These are phyloP conservation scores for Andricus curvator DNA, from an alignment of 2,888 invertebrate species.

Conservation along the genomic window DNA sequence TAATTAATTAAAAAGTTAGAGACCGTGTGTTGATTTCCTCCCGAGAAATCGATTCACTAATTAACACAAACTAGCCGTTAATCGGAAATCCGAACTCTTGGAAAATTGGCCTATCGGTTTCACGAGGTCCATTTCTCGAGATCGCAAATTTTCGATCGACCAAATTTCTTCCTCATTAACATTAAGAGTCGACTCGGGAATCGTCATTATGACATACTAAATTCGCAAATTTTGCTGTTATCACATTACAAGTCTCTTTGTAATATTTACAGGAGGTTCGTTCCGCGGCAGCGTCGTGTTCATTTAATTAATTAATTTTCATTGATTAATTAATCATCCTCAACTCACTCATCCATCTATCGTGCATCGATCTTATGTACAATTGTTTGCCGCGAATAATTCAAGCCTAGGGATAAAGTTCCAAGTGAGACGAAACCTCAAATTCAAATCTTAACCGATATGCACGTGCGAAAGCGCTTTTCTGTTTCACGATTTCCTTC, in stretches of 20 bases:
- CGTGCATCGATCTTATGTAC: constrained; percentile 44
- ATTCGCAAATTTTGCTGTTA: constrained; percentile 36
- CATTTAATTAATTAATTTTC: constrained; percentile 25
- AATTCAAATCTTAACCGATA: constrained; percentile 42
- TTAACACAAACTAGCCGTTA: constrained; percentile 62
- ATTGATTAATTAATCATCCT: constrained; percentile 7
- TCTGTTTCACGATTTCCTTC: constrained; percentile 28
- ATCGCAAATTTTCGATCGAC: constrained; percentile 7
- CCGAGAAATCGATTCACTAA: constrained; percentile 50
- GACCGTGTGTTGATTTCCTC: not conserved
- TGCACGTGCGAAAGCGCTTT: constrained; percentile 42
- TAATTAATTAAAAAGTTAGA: constrained; percentile 52
- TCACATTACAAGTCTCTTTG: constrained; percentile 20
- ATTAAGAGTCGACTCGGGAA: not conserved
- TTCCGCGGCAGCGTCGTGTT: constrained; percentile 41
- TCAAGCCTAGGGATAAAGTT: constrained; percentile 28
- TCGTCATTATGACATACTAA: constrained; percentile 36
- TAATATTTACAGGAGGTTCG: constrained; percentile 32
- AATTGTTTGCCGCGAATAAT: constrained; percentile 30
- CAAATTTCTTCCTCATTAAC: constrained; percentile 10
- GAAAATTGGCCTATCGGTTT: constrained; percentile 36
- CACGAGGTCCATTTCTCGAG: not conserved
- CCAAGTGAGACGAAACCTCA: constrained; percentile 32
- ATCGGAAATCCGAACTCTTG: constrained; percentile 49
- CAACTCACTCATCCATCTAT: constrained; percentile 22